phyloP scores from a whole-genome alignment of 2,113 vertebrate species.

The Peromyscus californicus region DNA sequence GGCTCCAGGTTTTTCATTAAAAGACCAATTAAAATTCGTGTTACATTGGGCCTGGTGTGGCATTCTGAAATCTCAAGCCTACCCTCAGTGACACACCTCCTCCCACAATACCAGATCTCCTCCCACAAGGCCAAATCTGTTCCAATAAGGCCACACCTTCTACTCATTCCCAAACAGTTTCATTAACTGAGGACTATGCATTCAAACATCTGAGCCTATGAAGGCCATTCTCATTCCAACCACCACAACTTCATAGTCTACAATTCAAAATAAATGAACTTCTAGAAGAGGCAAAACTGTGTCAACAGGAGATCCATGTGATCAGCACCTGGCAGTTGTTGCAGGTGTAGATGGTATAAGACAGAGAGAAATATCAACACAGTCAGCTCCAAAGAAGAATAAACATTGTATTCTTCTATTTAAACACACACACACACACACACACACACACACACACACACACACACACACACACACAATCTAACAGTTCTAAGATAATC shows the following conservation, averaged over 20 bases:
- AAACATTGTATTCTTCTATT: background rate
- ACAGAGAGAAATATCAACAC: background rate
- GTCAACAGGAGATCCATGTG: background rate
- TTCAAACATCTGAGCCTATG: background rate
- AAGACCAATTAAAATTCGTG: no score
- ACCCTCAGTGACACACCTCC: background rate
- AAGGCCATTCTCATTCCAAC: background rate
- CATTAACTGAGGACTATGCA: background rate
- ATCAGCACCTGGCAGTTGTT: background rate
- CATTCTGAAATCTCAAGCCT: background rate
- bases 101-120: background rate
- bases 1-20: no score
- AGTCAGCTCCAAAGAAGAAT: slow-evolving; percentile 52
- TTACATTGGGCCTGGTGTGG: background rate
- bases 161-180: background rate
- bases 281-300: slow-evolving; percentile 44
- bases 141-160: background rate
- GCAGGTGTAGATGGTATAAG: background rate
- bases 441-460: background rate
- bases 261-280: background rate
- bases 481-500: slow-evolving; percentile 41
- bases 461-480: no score
- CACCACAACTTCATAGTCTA: background rate
- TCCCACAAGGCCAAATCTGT: background rate
- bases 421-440: background rate